phyloP scores from a whole-genome alignment of 2,797 vertebrate genomes.

The Holocentrus rufus region DNA sequence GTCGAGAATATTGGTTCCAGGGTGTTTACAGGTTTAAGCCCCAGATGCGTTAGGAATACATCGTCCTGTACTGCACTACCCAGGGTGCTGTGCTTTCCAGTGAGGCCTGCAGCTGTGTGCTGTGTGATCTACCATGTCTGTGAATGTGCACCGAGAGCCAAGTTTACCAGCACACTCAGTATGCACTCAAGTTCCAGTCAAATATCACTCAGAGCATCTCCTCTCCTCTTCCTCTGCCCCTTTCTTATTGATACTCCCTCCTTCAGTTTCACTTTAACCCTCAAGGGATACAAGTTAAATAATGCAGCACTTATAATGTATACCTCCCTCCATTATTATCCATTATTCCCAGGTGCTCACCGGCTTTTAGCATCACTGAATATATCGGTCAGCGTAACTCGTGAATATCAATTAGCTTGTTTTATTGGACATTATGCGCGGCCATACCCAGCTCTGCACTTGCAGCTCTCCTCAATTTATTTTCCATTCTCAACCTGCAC shows the following conservation, averaged over 20 bases:
- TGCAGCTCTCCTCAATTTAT: constrained; percentile 30
- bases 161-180: not conserved
- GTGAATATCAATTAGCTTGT: constrained; percentile 61
- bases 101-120: too few species aligned
- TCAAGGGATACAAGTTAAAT: constrained; percentile 35
- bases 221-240: not conserved
- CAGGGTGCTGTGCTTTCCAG: too few species aligned
- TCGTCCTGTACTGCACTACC: too few species aligned
- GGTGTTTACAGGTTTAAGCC: too few species aligned
- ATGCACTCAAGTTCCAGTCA: not conserved
- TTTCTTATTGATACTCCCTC: constrained; percentile 22
- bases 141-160: not conserved
- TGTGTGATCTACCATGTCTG: constrained; percentile 10
- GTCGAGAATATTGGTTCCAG: too few species aligned
- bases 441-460: constrained; percentile 10
- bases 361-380: constrained; percentile 51
- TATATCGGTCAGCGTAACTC: constrained; percentile 36
- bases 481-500: constrained; percentile 29
- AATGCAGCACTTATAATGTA: constrained; percentile 60
- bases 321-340: constrained; percentile 20
- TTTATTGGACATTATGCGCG: constrained; percentile 42
- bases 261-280: constrained; percentile 23
- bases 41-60: too few species aligned
- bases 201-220: constrained; percentile 5
- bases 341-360: constrained; percentile 32